Base-by-base conservation (phyloP, 2,113 vertebrate species). In the Hiodon tergisus region DNA sequence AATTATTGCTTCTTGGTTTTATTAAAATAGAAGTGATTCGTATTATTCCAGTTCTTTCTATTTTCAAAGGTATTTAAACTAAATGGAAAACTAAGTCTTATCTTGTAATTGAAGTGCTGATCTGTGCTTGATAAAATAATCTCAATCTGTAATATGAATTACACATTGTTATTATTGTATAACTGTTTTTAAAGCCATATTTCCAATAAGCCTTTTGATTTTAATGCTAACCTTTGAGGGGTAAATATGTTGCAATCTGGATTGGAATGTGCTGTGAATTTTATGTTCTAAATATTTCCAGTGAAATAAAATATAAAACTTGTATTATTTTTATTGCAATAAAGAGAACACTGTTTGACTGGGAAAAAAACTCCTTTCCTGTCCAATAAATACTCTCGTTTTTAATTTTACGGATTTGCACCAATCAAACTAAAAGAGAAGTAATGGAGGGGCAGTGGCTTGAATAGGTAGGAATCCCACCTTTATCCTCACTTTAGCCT, bases 201-300 rank as follows among this genome's bases (percentile, higher is more conserved):
- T 78, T 60, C 74, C 75, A 77, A 75, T 79, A 81, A 81, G 82
- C 80, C 78, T 81, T 83, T 74, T 81, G 65, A 48, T 74, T 73
- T 72, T 69, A 71, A 60, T 4, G 46, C 63, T 3, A 62, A 31
- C 5, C 50, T 55, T 55, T 73, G 14, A 73, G 51, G 48, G 46
- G 48, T 66, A 66, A 48, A 10, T 47, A 13, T 66, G 31, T 16
- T 13, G 63, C 63, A 5, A 73, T 47, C 31, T 31, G 60, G 50
- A 65, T 66, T 55, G 46, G 16, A 47, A 66, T 74, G 50, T 52
- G 16, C 61, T 46, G 14, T 52, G 51, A 46, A 73, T 14, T 54
- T 46, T n/a, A 4, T 47, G 53, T 13, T 60, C 61, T 53, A 14
- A 46, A 46, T 48, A 59, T 71, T 71, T 71, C 14, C n/a, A 47